phyloP scores from a whole-genome alignment of 2,888 invertebrate species.

The Macrosoma leucophasiata region DNA sequence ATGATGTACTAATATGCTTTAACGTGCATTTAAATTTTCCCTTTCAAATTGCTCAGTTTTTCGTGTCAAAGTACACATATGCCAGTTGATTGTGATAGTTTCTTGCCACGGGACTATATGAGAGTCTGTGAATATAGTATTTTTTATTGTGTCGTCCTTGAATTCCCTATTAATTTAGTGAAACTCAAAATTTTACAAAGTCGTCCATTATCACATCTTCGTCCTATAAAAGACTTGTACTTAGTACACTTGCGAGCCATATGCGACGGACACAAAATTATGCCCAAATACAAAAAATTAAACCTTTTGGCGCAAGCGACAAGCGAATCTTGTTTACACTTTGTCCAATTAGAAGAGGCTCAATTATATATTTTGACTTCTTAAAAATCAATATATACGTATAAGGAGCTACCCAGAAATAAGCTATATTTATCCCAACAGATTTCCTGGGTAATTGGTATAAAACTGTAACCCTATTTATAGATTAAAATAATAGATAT shows the following conservation, averaged over 20 bases:
- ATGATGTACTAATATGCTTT: constrained; percentile 8
- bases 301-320: constrained; percentile 35
- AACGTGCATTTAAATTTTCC: constrained; percentile 22
- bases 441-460: no score
- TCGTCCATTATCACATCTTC: constrained; percentile 67
- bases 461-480: no score
- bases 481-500: no score
- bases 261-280: constrained; percentile 41
- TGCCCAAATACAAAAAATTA: constrained; percentile 34
- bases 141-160: constrained; percentile 45
- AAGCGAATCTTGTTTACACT: no score
- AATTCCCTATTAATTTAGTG: constrained; percentile 35
- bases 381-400: no score
- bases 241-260: constrained; percentile 55
- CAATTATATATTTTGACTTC: no score
- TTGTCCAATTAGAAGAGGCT: no score
- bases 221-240: constrained; percentile 73
- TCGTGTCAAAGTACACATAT: constrained; percentile 26
- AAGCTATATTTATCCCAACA: no score
- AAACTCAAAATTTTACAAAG: constrained; percentile 15
- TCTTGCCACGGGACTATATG: constrained; percentile 61
- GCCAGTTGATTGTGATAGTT: constrained; percentile 64
- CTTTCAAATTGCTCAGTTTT: constrained; percentile 33
- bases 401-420: no score
- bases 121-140: constrained; percentile 32